Evolutionary conservation across 2,888 invertebrate genomes (phyloP), one percentile per base, ranked within the genome.

Genomic region (Sabatieria punctata): DNA sequence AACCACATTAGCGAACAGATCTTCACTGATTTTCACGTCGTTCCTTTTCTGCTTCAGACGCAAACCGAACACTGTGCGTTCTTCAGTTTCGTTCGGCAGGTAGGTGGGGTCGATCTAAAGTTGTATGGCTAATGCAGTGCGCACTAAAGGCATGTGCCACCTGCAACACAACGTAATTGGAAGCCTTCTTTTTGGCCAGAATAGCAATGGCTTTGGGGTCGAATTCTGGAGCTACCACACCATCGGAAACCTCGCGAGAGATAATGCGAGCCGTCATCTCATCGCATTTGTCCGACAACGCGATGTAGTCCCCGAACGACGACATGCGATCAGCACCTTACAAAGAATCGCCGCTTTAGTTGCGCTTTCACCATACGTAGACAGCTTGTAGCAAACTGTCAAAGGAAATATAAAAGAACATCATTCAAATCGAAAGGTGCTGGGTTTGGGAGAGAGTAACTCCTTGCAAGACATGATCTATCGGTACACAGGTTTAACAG

Each of bases 251-350:
- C 72, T 77, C 76, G 58, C 76, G 60, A 0, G 85, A 82, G 50
- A 97, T 86, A 47, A 97, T 82, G 64, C 76, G 78, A 0, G 97
- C 95, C 0, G 95, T 97, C 50, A 78, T 64, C 42, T 74, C 77
- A 69, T 97, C 95, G 64, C 95, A 97, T 1, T 71, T 68, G 65
- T 91, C 88, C 0, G 91, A 93, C 0, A 97, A 68, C 0, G 91
- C 89, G 30, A 95, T 77, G 68, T 95, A 95, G 70, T 97, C 97
- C 0, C 97, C 95, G 69, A 95, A 97, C 1, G 93, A 93, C 8
- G 91, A 93, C 95, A 97, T 95, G 45, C 95, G 77, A 70, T 97
- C 95, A 18, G 93, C 91, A 43, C 95, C 72, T 72, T n/a, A n/a
- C n/a, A n/a, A n/a, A n/a, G n/a, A n/a, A n/a, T n/a, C n/a, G n/a